Evolutionary conservation across 2,888 invertebrate species (phyloP).

Genomic region (Agrilus biguttatus): DNA sequence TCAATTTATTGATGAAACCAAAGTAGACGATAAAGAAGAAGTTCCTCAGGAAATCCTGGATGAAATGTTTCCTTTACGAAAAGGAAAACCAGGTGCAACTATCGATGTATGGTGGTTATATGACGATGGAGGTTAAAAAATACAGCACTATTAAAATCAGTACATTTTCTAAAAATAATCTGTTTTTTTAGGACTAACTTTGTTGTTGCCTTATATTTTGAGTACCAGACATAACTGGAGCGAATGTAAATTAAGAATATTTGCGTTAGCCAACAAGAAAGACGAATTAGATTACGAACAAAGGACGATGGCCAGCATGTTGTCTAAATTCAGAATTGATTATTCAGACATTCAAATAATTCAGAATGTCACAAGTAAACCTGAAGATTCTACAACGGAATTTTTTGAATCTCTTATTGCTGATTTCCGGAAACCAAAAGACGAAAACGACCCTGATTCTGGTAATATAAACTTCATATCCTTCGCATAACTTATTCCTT

Average conservation of each 20-base stretch:
- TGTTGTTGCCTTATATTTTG: conserved; percentile 57
- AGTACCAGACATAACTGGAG: conserved; percentile 49
- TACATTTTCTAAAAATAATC: too few relatives aligned
- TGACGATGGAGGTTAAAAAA: conserved; percentile 12
- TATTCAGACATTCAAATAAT: too few relatives aligned
- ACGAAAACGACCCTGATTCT: conserved; percentile 30
- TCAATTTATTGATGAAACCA: conserved; percentile 12
- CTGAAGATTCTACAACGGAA: too few relatives aligned
- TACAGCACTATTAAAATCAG: too few relatives aligned
- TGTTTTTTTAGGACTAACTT: conserved; percentile 31
- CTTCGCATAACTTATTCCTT: too few relatives aligned
- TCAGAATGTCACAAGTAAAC: too few relatives aligned
- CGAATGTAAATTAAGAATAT: conserved; percentile 38
- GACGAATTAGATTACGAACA: too few relatives aligned
- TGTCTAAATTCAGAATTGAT: too few relatives aligned
- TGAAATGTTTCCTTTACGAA: conserved; percentile 55
- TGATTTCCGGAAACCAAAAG: conserved; percentile 22
- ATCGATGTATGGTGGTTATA: conserved; percentile 17
- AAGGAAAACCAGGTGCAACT: conserved; percentile 42
- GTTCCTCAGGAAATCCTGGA: conserved; percentile 36
- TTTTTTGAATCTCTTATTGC: too few relatives aligned
- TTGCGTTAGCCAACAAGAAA: too few relatives aligned
- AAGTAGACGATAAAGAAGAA: conserved; percentile 21
- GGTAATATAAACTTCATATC: conserved; percentile 25
- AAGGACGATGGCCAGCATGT: too few relatives aligned